These are phyloP conservation scores for Poecilia wingei DNA, from an alignment of 2,797 vertebrate genomes.

Conservation along the genomic window DNA sequence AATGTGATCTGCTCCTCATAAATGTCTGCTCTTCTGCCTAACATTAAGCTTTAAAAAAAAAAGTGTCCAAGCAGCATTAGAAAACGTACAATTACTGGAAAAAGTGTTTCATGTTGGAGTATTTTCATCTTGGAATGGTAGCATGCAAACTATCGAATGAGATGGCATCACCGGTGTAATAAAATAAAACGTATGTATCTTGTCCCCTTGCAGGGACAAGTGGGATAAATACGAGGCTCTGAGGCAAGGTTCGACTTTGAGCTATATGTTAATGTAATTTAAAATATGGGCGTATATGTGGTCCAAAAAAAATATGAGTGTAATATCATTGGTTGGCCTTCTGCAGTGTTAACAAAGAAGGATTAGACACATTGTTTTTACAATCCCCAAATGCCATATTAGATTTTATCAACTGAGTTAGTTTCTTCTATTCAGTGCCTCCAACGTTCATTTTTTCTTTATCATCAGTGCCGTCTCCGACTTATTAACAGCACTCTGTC, in stretches of 20 bases:
- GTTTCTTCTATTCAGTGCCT: neutral
- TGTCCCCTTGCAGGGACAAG: neutral
- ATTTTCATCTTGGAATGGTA: neutral
- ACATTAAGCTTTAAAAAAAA: neutral
- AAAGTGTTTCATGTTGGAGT: neutral
- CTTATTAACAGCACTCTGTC: conserved; percentile 17
- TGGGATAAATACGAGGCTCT: neutral
- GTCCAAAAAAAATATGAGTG: neutral
- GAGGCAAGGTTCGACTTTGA: neutral
- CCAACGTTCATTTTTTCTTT: conserved; percentile 8
- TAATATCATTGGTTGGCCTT: neutral
- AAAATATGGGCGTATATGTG: neutral
- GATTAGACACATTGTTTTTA: neutral
- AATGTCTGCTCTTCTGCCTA: neutral
- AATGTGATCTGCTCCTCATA: neutral
- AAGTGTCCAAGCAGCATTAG: neutral
- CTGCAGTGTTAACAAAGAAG: neutral
- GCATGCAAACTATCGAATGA: neutral
- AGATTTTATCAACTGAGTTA: neutral
- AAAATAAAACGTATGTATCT: neutral
- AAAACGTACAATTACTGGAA: neutral
- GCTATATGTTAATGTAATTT: neutral
- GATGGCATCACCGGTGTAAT: neutral
- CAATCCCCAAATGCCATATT: neutral
- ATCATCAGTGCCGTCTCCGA: conserved; percentile 11